These are phyloP conservation scores for Caenorhabditis macrosperma DNA, from an alignment of 2,888 invertebrate genomes.

Conservation along the genomic window DNA sequence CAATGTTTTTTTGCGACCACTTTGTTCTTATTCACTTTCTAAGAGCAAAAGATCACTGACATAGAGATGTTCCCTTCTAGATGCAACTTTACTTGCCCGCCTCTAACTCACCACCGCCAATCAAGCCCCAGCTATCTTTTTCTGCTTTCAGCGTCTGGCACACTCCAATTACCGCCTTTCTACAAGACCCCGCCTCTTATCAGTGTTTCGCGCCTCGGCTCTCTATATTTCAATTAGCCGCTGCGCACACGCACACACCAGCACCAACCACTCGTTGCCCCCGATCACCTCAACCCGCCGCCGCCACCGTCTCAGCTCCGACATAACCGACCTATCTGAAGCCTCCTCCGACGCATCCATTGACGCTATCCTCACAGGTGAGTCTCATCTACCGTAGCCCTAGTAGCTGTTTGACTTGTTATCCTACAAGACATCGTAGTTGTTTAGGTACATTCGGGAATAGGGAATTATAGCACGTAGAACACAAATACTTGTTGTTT, in stretches of 20 bases:
- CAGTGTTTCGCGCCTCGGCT: conserved; percentile 41
- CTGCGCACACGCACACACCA: not conserved
- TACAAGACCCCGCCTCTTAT: conserved; percentile 21
- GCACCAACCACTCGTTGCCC: not conserved
- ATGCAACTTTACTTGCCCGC: no score
- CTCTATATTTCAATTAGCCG: conserved; percentile 19
- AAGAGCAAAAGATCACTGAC: no score
- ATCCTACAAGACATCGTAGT: not conserved
- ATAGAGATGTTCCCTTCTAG: no score
- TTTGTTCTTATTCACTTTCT: no score
- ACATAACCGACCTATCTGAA: no score
- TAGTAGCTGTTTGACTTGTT: not conserved
- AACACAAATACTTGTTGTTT: not conserved
- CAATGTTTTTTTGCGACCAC: no score
- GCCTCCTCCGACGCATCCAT: no score
- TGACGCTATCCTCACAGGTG: no score
- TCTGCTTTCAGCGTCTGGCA: not conserved
- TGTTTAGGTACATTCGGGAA: no score
- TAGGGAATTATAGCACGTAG: no score
- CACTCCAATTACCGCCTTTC: not conserved
- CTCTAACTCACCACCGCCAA: not conserved
- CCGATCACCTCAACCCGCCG: not conserved
- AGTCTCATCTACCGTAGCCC: not conserved
- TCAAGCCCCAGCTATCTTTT: no score
- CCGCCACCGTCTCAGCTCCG: no score